phyloP scores from a whole-genome alignment of 2,113 vertebrate species.

The Sialia sialis region DNA sequence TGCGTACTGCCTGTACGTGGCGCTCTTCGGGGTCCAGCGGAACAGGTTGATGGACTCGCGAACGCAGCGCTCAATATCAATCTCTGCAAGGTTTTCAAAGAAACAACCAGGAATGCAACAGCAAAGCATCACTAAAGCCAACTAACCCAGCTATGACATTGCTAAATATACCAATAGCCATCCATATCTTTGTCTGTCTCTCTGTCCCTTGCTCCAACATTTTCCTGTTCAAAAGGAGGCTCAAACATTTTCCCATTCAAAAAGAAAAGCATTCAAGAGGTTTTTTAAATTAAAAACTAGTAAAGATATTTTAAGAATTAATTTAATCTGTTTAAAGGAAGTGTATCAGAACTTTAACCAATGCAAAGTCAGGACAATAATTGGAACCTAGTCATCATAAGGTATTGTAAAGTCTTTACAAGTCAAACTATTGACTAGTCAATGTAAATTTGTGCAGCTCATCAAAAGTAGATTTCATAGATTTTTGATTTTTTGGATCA shows the following conservation, averaged over 20 bases:
- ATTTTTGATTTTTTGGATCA: background rate
- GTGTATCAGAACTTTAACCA: background rate
- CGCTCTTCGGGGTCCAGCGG: conserved; percentile 94
- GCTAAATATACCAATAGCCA: background rate
- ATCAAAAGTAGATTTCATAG: background rate
- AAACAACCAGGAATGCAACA: background rate
- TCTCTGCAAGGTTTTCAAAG: conserved; percentile 73
- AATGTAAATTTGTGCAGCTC: background rate
- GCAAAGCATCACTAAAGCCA: background rate
- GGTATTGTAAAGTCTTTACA: background rate
- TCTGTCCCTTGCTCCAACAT: background rate
- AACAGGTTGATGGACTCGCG: conserved; percentile 96
- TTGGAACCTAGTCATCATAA: rapidly evolving
- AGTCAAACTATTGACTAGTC: background rate
- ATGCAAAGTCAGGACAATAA: background rate
- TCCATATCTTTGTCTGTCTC: background rate
- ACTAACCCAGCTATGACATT: background rate
- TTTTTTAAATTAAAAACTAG: background rate
- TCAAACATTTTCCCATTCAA: background rate
- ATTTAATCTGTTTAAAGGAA: background rate
- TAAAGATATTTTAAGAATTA: background rate
- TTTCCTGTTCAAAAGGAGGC: background rate
- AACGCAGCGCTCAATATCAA: conserved; percentile 96
- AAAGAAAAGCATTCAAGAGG: background rate
- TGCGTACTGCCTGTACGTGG: conserved; percentile 90